Evolutionary conservation across 30 jellyfish, hydroid and myxozoan genomes (phyloP), one percentile per base, ranked within the genome.

Genomic region (Rhopilema esculentum): DNA sequence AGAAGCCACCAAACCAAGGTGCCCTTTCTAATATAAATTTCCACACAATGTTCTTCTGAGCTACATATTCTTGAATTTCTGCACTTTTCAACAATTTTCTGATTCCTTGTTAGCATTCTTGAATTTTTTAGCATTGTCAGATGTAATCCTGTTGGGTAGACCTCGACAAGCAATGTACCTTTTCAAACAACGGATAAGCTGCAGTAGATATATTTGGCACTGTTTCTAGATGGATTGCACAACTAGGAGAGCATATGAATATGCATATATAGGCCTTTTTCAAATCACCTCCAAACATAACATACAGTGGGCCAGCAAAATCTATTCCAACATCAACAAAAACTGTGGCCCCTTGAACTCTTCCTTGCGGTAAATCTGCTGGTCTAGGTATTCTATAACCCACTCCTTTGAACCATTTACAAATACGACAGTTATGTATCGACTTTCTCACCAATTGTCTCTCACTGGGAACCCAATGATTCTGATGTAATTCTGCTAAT

Each of bases 221-320:
- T 33, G 74, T n/a, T 29, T 85, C 93, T 32, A 85, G 48, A 75
- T 85, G 93, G 15, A 83, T 50, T 2, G 78, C 92, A 18, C 92
- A 9, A 49, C 51, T 48, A 16, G 27, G 16, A 52, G 66, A 57
- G 50, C 92, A 83, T 67, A 85, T 8, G 68, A 83, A 69, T 12
- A 83, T 15, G 18, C 78, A 1, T 1, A 83, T 49, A 66, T 67
- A 80, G 57, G 29, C 23, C 72, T 80, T 80, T 19, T 8, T 33
- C 90, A 80, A 63, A 22, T 21, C 71, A 7, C 85, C 82, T n/a
- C n/a, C n/a, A 20, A 9, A 27, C 72, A 30, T 68, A 23, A 82
- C 50, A 33, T 67, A 83, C 64, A 83, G 28, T 12, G 92, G 92
- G 68, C 92, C 92, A 1, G 85, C 84, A 83, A 69, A 83, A 53